A percentile compares a stretch with the other conserved stretches of the same genome.
Evolutionary conservation across 2,888 invertebrate genomes (phyloP).

Genomic region (Cantharis lateralis): DNA sequence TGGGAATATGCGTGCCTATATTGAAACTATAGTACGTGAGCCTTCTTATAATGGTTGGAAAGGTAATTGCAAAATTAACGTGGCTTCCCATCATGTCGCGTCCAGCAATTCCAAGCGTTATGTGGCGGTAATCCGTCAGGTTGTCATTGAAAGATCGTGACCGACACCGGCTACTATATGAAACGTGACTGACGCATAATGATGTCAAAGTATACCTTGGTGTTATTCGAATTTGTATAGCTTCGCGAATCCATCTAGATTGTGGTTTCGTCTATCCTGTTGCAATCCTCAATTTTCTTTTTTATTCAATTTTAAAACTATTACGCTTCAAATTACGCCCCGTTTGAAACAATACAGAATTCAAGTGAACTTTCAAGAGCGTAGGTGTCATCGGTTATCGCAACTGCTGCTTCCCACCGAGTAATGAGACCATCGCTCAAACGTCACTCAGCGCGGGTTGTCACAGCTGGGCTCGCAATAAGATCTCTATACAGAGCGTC

Average conservation of each 20-base stretch:
- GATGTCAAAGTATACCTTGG: slow-evolving; percentile 53
- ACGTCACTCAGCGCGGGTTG: slow-evolving; percentile 42
- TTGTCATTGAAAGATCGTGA: slow-evolving; percentile 52
- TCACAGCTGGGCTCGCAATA: slow-evolving; percentile 41
- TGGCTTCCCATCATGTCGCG: slow-evolving; percentile 37
- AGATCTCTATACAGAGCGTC: slow-evolving; percentile 42
- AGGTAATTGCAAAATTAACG: slow-evolving; percentile 49
- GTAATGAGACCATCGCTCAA: slow-evolving; percentile 48
- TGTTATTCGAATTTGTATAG: slow-evolving; percentile 43
- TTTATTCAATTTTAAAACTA: slow-evolving; percentile 21
- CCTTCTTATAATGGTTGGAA: slow-evolving; percentile 47
- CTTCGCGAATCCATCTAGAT: slow-evolving; percentile 33
- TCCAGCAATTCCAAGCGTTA: slow-evolving; percentile 28
- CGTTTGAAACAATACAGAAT: slow-evolving; percentile 23
- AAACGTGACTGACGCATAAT: slow-evolving; percentile 54
- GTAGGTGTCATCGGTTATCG: slow-evolving; percentile 40
- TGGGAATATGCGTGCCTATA: slow-evolving; percentile 12
- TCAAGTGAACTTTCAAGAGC: slow-evolving; percentile 19
- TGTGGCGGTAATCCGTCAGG: slow-evolving; percentile 36
- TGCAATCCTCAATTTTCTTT: slow-evolving; percentile 15
- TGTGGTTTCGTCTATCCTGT: slow-evolving; percentile 47
- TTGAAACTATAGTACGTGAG: slow-evolving; percentile 42
- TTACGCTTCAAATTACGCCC: slow-evolving; percentile 25
- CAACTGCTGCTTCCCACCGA: slow-evolving; percentile 44
- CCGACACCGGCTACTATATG: slow-evolving; percentile 55